Evolutionary conservation across 2,888 invertebrate species (phyloP), one percentile per base, ranked within the genome.

Genomic region (Graphium colonna): DNA sequence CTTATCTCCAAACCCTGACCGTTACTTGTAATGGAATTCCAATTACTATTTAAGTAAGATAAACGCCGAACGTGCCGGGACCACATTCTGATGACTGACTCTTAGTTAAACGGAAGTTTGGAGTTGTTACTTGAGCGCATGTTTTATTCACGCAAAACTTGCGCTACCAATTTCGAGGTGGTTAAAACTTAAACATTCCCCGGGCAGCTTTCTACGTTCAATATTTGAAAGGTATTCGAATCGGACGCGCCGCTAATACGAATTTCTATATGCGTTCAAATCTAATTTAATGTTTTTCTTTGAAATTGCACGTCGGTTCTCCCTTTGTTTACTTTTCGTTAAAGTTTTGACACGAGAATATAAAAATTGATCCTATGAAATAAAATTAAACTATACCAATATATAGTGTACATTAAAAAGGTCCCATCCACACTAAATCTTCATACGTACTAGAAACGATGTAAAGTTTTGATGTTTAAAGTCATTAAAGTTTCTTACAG

Each of bases 11-110:
- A 70, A 71, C 75, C 77, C 75, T 73, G 64, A 68, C 71, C 75
- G 71, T 81, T 77, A 74, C 73, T 67, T 69, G 76, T 80, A 84
- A 82, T 81, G 77, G 78, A 79, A 82, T 79, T 79, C 77, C 76
- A 82, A 82, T 82, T 78, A 80, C 79, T 77, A 77, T 80, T 81
- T 78, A 72, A 73, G 64, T 69, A 69, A 80, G 75, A 78, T 79
- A 79, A 78, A 77, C 76, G 70, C 62, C 68, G 74, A 71, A 75
- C 75, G 74, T 79, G 75, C 66, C 69, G 69, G 10, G 33, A 47
- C 38, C 47, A 17, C 36, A 9, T 64, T 59, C 56, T 57, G 60
- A 60, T 5, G 59, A 62, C 58, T 60, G 57, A 60, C 65, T 57
- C 59, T 21, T 16, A 36, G 50, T 26, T 47, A 42, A 41, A 48